These are phyloP conservation scores for Aplocera efformata DNA, from an alignment of 2,888 invertebrate species.

Conservation along the genomic window DNA sequence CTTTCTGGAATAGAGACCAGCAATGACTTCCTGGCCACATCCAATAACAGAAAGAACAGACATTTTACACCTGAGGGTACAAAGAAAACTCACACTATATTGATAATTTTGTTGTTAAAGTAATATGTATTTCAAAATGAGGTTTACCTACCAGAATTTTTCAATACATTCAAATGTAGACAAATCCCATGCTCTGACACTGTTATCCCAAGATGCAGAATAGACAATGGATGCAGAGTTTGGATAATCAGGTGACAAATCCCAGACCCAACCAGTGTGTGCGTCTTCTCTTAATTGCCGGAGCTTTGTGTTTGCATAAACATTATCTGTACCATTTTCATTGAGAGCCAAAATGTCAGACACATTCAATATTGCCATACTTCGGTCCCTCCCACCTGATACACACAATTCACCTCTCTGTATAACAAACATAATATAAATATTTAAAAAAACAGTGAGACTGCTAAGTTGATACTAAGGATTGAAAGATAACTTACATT, in stretches of 20 bases:
- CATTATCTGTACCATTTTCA: conserved; percentile 40
- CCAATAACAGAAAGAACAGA: conserved; percentile 77
- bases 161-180: conserved; percentile 60
- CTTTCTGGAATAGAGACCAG: conserved; percentile 78
- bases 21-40: conserved; percentile 66
- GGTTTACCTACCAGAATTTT: conserved; percentile 64
- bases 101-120: too few species aligned
- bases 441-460: neutral
- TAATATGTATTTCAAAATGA: neutral
- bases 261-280: conserved; percentile 84
- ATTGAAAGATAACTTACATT: conserved; percentile 60
- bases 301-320: conserved; percentile 49
- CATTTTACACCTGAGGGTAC: conserved; percentile 67
- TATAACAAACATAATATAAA: conserved; percentile 14
- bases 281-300: conserved; percentile 64
- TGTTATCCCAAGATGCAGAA: conserved; percentile 83
- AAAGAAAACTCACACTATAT: conserved; percentile 1
- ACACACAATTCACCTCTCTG: conserved; percentile 74
- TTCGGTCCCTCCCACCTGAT: conserved; percentile 81
- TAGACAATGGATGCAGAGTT: conserved; percentile 67
- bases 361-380: conserved; percentile 76
- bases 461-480: neutral
- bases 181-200: conserved; percentile 80
- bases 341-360: conserved; percentile 48
- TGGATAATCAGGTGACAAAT: conserved; percentile 66